Base-by-base conservation (phyloP, 2,888 invertebrate species). In the Petrolisthes cinctipes region DNA sequence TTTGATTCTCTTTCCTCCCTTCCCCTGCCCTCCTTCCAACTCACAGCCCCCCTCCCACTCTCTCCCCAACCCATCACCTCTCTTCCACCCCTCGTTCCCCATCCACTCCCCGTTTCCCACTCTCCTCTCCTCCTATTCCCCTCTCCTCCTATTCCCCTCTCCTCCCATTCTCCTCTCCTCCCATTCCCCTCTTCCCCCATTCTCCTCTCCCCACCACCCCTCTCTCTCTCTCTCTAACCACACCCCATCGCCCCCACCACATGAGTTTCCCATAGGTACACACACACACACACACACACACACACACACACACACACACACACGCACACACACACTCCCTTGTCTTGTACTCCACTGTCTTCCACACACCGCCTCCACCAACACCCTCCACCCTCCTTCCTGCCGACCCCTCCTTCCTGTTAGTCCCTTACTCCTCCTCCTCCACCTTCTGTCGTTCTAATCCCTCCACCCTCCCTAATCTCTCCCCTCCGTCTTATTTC, bases 381-480 rank as follows among this genome's bases (percentile, higher is more conserved):
- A n/a, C 37, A n/a, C 56, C 56, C 53, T 20, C 53, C 53, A 20
- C 61, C 61, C 80, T 57, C 20, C 56, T 80, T 23, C 37, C 56
- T 57, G n/a, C 23, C 61, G 17, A 61, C 53, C 57, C 56, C 57
- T 61, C 57, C 80, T 80, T 78, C 54, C 78, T 54, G 53, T n/a
- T 78, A 51, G 54, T 78, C 54, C 53, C 78, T 78, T 78, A 78
- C n/a, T n/a, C n/a, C n/a, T n/a, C n/a, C n/a, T n/a, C n/a, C n/a
- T n/a, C n/a, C n/a, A n/a, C n/a, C n/a, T 78, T 51, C 54, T 78
- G 53, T 54, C 78, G 53, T 54, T 54, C 54, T 53, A 51, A 54
- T 20, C 17, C 5, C 53, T 78, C 54, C 51, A 61, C 78, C 78
- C 78, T 78, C n/a, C 54, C n/a, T 54, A 78, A 54, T 78, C 78